Evolutionary conservation across 2,888 invertebrate genomes (phyloP).

Genomic region (Aspidapion aeneum): DNA sequence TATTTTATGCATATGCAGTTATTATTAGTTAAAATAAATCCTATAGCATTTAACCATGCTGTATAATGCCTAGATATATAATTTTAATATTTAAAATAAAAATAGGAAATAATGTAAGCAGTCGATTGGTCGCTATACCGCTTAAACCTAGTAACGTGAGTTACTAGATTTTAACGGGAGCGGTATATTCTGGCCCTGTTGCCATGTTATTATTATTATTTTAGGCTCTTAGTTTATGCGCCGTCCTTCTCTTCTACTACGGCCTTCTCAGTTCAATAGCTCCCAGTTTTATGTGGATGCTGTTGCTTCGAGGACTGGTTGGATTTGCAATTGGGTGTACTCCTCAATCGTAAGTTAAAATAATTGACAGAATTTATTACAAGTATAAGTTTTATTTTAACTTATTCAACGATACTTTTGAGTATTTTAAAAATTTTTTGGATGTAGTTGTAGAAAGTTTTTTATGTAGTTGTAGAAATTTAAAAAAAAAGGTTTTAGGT

Average conservation of each 20-base stretch:
- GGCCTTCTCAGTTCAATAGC: slow-evolving; percentile 87
- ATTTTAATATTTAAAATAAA: too few relatives aligned
- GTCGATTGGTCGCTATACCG: too few relatives aligned
- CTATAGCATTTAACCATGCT: too few relatives aligned
- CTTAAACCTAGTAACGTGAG: too few relatives aligned
- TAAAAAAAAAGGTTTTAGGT: neutral
- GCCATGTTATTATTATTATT: too few relatives aligned
- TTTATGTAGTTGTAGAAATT: slow-evolving; percentile 1
- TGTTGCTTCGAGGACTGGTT: slow-evolving; percentile 86
- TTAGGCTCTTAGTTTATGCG: slow-evolving; percentile 85
- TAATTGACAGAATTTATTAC: neutral
- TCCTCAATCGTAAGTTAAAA: slow-evolving; percentile 85
- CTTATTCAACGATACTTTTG: too few relatives aligned
- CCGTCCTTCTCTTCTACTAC: slow-evolving; percentile 87
- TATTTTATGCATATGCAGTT: too few relatives aligned
- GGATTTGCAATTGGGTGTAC: slow-evolving; percentile 97
- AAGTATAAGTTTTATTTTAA: slow-evolving; percentile 15
- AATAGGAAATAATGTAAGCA: too few relatives aligned
- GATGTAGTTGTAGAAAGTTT: slow-evolving; percentile 12
- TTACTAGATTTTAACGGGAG: too few relatives aligned
- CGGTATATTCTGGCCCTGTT: too few relatives aligned
- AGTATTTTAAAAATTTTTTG: slow-evolving; percentile 11
- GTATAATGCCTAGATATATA: too few relatives aligned
- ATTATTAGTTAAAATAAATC: too few relatives aligned
- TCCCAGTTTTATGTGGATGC: slow-evolving; percentile 87